A percentile compares a stretch with the other conserved stretches of the same genome.
phyloP scores from a whole-genome alignment of 1,140 invertebrate genomes.

The Chrysomallon squamiferum region DNA sequence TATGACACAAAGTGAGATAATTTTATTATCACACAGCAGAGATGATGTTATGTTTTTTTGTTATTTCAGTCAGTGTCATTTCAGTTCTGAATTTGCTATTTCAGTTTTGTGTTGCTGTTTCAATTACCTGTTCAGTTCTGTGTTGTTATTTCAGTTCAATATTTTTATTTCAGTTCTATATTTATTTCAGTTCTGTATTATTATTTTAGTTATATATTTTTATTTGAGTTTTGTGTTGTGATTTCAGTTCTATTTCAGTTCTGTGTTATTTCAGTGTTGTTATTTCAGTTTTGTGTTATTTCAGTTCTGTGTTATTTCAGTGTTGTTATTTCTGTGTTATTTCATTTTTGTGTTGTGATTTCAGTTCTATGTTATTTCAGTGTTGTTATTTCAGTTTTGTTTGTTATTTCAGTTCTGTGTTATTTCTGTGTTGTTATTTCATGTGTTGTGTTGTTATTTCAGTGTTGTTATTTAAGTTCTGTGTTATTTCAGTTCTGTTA shows the following conservation, averaged over 20 bases:
- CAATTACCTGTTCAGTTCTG: no score
- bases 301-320: neutral
- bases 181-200: no score
- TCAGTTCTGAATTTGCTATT: no score
- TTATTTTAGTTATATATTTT: no score
- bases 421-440: neutral
- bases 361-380: neutral
- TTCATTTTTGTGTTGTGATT: neutral
- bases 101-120: no score
- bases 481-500: neutral
- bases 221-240: neutral
- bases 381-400: neutral
- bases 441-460: neutral
- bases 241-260: neutral
- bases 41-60: neutral
- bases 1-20: neutral
- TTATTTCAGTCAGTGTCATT: no score
- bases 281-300: neutral
- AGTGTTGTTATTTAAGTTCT: neutral
- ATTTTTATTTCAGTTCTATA: no score
- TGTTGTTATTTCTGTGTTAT: neutral
- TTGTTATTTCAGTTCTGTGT: neutral
- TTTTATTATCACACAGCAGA: neutral
- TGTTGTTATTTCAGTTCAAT: no score
- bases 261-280: neutral